Evolutionary conservation across 2,888 invertebrate genomes (phyloP).

Genomic region (Machimus atricapillus): DNA sequence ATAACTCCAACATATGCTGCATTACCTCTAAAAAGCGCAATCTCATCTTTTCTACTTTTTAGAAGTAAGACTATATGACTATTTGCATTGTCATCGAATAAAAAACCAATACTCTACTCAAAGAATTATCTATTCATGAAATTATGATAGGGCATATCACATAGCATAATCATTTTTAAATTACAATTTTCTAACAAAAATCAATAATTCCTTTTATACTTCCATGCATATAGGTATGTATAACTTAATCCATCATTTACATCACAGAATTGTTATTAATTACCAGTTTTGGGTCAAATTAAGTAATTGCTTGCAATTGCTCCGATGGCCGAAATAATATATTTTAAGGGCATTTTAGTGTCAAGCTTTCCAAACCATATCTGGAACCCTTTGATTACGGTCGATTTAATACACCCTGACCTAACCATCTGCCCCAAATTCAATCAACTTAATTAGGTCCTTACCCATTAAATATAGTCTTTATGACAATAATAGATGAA

Average conservation of each 20-base stretch:
- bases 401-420: background rate
- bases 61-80: background rate
- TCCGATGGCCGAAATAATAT: background rate
- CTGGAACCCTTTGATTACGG: background rate
- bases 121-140: background rate
- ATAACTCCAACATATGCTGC: too few species aligned
- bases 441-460: background rate
- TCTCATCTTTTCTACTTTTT: background rate
- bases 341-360: background rate
- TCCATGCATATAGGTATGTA: background rate
- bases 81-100: background rate
- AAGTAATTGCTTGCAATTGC: background rate
- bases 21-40: too few species aligned
- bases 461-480: constrained; percentile 6
- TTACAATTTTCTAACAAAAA: background rate
- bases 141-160: background rate
- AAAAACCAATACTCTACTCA: background rate
- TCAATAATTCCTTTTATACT: background rate
- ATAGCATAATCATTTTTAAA: background rate
- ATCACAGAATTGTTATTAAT: background rate
- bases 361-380: background rate
- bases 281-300: constrained; percentile 1
- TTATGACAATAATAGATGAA: background rate
- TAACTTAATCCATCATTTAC: background rate
- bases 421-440: constrained; percentile 2